Conservation (phyloP, 37 sponge, comb jelly and placozoan species). For the Eunapius fragilis region DNA sequence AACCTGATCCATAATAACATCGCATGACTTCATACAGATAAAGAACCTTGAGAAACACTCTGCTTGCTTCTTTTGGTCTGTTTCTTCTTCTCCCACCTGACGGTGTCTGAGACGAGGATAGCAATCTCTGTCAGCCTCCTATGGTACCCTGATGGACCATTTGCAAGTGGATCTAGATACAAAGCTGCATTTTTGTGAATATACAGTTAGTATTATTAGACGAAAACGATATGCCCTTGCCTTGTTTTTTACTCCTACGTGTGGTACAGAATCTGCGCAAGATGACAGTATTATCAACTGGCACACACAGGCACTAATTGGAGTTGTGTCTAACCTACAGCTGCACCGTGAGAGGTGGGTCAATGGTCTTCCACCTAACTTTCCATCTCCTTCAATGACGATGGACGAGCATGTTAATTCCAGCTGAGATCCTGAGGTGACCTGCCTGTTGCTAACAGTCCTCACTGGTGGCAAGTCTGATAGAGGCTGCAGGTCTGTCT, state of each 20-base stretch:
- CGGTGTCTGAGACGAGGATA: slow-evolving; percentile 27
- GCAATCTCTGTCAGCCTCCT: slow-evolving; percentile 35
- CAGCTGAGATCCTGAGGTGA: background rate
- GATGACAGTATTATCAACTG: background rate
- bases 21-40: background rate
- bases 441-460: background rate
- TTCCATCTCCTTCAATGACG: background rate
- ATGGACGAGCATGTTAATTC: background rate
- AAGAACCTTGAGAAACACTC: background rate
- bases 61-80: background rate
- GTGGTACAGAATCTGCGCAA: background rate
- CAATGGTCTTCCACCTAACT: background rate
- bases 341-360: background rate
- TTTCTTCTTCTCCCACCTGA: slow-evolving; percentile 14
- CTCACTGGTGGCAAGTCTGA: background rate
- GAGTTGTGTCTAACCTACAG: background rate
- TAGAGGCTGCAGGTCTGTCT: background rate
- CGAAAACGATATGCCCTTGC: background rate
- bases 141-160: slow-evolving; percentile 27
- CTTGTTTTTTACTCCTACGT: background rate
- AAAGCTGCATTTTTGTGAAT: no score
- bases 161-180: slow-evolving; percentile 12
- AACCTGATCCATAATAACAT: background rate
- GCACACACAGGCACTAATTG: background rate
- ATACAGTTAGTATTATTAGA: no score